Conservation (phyloP, 2,797 vertebrate genomes). For the Urocyon cinereoargenteus region DNA sequence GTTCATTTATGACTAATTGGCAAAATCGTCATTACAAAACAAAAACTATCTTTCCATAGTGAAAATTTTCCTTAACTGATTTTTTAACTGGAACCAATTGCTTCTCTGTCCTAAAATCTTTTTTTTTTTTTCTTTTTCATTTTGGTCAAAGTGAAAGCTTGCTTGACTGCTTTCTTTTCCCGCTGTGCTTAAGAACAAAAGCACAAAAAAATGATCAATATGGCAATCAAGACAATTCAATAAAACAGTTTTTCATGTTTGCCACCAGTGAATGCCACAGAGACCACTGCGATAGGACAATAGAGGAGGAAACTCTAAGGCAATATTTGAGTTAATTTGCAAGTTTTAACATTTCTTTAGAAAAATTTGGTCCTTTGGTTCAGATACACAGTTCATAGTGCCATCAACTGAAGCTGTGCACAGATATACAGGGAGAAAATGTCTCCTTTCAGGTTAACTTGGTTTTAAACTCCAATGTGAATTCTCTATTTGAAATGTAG, state of each 20-base stretch:
- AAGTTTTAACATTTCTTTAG: slow-evolving; percentile 38
- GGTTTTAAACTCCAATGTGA: slow-evolving; percentile 64
- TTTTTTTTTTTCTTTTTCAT: background rate
- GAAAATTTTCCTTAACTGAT: background rate
- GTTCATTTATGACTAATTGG: slow-evolving; percentile 31
- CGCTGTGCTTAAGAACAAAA: slow-evolving; percentile 44
- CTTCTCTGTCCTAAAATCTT: background rate
- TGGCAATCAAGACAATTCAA: slow-evolving; percentile 48
- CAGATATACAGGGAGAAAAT: slow-evolving; percentile 32
- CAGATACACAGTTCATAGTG: background rate
- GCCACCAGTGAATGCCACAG: background rate
- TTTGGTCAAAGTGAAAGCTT: background rate
- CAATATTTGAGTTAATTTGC: background rate
- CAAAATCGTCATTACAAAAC: slow-evolving; percentile 12
- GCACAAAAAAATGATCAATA: slow-evolving; percentile 36
- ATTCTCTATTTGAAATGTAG: slow-evolving; percentile 70
- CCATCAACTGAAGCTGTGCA: background rate
- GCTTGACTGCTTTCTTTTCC: background rate
- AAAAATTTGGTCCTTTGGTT: background rate
- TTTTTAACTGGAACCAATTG: slow-evolving; percentile 21
- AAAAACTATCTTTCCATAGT: slow-evolving; percentile 3
- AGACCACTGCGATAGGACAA: background rate
- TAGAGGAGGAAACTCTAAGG: background rate
- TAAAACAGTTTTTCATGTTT: slow-evolving; percentile 30
- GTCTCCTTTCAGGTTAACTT: slow-evolving; percentile 60